Conservation (phyloP, 2,113 vertebrate species). For the Nicator chloris region DNA sequence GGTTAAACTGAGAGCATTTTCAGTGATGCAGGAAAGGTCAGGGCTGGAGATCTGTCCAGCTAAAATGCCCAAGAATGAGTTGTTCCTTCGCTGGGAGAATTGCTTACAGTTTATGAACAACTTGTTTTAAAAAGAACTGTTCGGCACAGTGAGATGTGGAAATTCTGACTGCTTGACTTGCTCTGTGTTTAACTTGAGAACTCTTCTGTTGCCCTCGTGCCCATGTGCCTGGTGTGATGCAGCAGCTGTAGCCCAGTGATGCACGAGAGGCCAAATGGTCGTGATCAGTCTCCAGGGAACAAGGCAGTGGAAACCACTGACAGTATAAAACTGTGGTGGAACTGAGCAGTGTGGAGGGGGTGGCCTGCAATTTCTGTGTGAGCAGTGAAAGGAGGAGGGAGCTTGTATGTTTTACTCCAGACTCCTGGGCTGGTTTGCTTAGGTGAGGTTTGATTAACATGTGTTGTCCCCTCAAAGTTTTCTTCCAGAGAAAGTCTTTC, state of each 20-base stretch:
- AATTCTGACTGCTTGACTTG: neutral
- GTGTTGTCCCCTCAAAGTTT: neutral
- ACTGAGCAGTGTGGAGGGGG: neutral
- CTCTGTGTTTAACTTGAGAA: neutral
- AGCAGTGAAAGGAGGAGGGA: neutral
- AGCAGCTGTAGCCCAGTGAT: neutral
- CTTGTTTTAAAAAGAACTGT: neutral
- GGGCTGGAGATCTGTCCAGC: neutral
- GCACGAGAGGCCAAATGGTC: fast-evolving
- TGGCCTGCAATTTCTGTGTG: fast-evolving
- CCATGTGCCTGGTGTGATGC: fast-evolving
- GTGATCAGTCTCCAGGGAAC: neutral
- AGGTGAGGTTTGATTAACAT: neutral
- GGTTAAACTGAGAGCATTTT: neutral
- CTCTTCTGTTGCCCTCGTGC: neutral
- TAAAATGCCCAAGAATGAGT: neutral
- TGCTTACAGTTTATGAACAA: neutral
- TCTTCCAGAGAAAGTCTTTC: neutral
- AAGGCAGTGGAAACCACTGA: neutral
- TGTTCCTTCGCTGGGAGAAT: neutral
- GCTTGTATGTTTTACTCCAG: neutral
- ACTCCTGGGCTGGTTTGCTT: neutral
- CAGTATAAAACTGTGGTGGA: neutral
- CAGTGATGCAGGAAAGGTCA: neutral
- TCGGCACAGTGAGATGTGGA: neutral